Base-by-base conservation (phyloP, 1,140 invertebrate species). In the Lasioglossum albipes region DNA sequence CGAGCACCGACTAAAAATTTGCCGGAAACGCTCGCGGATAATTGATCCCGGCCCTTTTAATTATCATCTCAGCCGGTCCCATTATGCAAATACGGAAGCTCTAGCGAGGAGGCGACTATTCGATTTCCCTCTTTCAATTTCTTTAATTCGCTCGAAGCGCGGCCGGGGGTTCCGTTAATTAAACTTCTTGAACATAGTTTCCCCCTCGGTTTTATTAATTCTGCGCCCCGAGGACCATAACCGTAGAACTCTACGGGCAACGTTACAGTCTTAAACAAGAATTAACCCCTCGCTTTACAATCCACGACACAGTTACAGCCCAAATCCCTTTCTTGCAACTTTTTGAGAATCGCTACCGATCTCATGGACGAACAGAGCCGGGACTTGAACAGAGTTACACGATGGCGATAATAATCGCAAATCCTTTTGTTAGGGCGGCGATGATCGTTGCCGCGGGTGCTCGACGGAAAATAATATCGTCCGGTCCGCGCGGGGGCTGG, bases 391-490 rank as follows among this genome's bases (percentile, higher is more conserved):
- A 3, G 13, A 49, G 45, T 41, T 54, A n/a, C 45, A n/a, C 6
- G 20, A 18, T 68, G 22, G n/a, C 3, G 31, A 31, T 22, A 76
- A 54, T 81, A 81, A 81, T 81, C 73, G 73, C 68, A 68, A 54
- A 64, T 81, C 65, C 73, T 76, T 54, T 81, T 64, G 73, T 68
- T 62, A 62, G 64, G 5, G 27, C 54, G 20, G 12, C 61, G 42
- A 75, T 62, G 72, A 75, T 68, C 45, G 61, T 52, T 74, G 76
- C 62, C 68, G 76, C n/a, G 73, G 67, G 54, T 18, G 18, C 54
- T 64, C 13, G 20, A 42, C 45, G 66, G 66, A 68, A 76, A 81
- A 81, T 76, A 76, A 76, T 69, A 69, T 64, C 22, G 52, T 64
- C 42, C 31, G 20, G 41, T 27, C 13, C 42, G 68, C 31, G 20